Evolutionary conservation across 1,140 invertebrate genomes (phyloP), one percentile per base, ranked within the genome.

Genomic region (Drosophila sturtevanti): DNA sequence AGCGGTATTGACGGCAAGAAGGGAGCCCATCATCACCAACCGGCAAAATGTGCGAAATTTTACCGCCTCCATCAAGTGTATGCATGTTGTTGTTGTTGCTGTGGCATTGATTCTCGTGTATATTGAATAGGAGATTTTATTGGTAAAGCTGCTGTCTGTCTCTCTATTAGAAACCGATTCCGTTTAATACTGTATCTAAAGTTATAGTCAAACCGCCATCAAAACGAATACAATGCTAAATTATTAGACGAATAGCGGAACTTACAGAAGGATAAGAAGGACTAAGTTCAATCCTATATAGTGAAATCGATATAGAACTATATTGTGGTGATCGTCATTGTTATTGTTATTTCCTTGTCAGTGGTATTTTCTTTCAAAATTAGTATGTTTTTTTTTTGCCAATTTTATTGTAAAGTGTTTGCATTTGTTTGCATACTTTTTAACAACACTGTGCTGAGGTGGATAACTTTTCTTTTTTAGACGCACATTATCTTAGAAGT

Each of bases 11-110:
- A 44, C 74, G 74, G 77, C 59, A 18, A 61, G 74, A 60, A 61
- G 52, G 60, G 58, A 41, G 58, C 22, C 31, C 18, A 37, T n/a
- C 21, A 37, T 16, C 22, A 14, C 11, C 54, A 62, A 61, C 62
- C 37, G 68, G 61, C 59, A 41, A 79, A 85, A 85, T 70, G 81
- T 86, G 81, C 82, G 81, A 86, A 86, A 69, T 87, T 81, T 82
- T 79, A 64, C 72, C 75, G 79, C 84, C 72, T 82, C 60, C 35
- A 63, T 61, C 27, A 18, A 67, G 44, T 80, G 18, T 66, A 22
- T 18, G 16, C 27, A 24, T 72, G 18, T 34, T 34, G 37, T 51
- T 7, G 44, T 48, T 34, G 37, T 34, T 31, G 27, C 27, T 31
- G 6, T 31, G 27, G 27, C 27, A 4, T 31, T 31, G 27, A 6